Base-by-base conservation (phyloP, 1,140 invertebrate species). In the Mya arenaria region DNA sequence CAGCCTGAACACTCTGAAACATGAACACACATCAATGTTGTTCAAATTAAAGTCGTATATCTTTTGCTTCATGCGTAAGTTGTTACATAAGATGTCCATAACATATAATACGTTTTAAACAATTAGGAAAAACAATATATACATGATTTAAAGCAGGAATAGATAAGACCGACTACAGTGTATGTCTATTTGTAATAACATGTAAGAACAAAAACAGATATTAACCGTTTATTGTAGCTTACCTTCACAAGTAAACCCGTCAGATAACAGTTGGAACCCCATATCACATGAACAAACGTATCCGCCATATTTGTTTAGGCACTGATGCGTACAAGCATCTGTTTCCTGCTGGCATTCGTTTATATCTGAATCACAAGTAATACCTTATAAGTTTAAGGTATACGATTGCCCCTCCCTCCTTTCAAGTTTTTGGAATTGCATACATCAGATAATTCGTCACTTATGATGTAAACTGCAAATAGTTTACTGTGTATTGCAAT, bases 321-420 rank as follows among this genome's bases (percentile, higher is more conserved):
- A 80, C 6, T 58, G 19, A 2, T 80, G 65, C 0, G 65, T 36
- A 68, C 74, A 78, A 17, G 74, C 41, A 41, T 39, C 65, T 3
- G 37, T 36, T 25, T 6, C 34, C 23, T 44, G 15, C 5, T 34
- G 30, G 48, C 77, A 80, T 56, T 80, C 77, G 30, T 13, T 23
- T 34, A 80, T 80, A 28, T 80, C 77, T 80, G 65, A 60, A 69
- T 60, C n/a, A n/a, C n/a, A n/a, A n/a, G n/a, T n/a, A n/a, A n/a
- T n/a, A n/a, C n/a, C n/a, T n/a, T n/a, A n/a, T n/a, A n/a, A n/a
- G n/a, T n/a, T n/a, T n/a, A n/a, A n/a, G n/a, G n/a, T n/a, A n/a
- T n/a, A n/a, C n/a, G n/a, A n/a, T n/a, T n/a, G n/a, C n/a, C n/a
- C n/a, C n/a, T n/a, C n/a, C n/a, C n/a, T n/a, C n/a, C n/a, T n/a